Conservation (phyloP, 2,113 vertebrate species). For the Prunella himalayana region DNA sequence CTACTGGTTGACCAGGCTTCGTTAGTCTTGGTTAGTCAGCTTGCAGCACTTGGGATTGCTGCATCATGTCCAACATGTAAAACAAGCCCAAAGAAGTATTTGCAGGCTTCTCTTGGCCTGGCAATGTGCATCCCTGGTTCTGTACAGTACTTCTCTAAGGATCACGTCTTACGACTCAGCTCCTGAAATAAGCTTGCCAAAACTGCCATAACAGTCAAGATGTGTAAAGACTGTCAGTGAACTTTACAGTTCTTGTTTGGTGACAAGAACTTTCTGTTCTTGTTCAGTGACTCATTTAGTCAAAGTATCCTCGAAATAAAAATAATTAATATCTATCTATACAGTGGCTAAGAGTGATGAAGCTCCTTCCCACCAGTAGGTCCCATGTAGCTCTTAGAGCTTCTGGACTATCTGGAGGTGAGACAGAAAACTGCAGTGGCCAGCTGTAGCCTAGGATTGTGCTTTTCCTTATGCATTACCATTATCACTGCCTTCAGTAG, state of each 20-base stretch:
- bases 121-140: background rate
- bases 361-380: background rate
- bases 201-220: background rate
- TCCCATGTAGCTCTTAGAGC: background rate
- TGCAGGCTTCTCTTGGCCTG: background rate
- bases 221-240: background rate
- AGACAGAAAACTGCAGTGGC: background rate
- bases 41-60: background rate
- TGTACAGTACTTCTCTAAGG: background rate
- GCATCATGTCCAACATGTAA: background rate
- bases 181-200: background rate
- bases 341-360: background rate
- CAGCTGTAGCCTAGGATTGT: background rate
- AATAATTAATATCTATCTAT: background rate
- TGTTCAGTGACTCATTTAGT: background rate
- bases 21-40: background rate
- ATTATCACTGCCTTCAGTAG: background rate
- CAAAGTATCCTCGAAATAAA: background rate
- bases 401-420: background rate
- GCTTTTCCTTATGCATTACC: background rate
- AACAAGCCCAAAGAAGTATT: background rate
- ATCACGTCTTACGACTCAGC: accelerated
- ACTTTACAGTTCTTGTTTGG: background rate
- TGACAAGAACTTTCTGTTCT: background rate
- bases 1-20: background rate